Evolutionary conservation across 2,797 vertebrate species (phyloP), one percentile per base, ranked within the genome.

Genomic region (Oceanodroma leucorhoa): DNA sequence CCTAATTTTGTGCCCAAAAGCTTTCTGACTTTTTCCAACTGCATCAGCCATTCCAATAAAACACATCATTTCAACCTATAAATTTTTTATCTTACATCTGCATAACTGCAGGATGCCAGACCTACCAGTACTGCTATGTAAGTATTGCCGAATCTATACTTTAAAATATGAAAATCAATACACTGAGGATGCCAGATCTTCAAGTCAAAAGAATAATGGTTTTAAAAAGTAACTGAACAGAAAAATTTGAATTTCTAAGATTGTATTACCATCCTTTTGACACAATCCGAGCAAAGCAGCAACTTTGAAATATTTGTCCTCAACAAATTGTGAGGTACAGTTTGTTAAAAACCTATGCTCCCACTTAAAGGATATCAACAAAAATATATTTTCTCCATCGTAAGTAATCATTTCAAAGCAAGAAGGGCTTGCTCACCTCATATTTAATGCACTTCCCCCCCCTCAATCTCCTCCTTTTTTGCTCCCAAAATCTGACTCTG

Each of bases 381-480:
- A 54, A 77, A 94, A 85, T 87, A 85, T 87, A 83, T 80, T 91
- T 69, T 92, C 76, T 89, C 24, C 27, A 19, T 38, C 60, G 93
- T 89, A 87, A 94, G 72, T 43, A 40, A 48, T 69, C 34, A 83
- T 87, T 93, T 84, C 79, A 79, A 87, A 76, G 38, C 41, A 96
- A 80, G 22, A 71, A n/a, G 9, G 20, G 58, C 77, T 82, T 55
- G 77, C 64, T 89, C 45, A 34, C n/a, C 16, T 86, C 80, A 70
- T 71, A 79, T 80, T 91, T 88, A 69, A 34, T 64, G 40, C 22
- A 41, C 82, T 40, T 32, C 5, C 9, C 5, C 11, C 12, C 11
- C 10, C 27, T 3, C 16, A 14, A 46, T 54, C 78, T 78, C 48
- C 38, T 79, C 30, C 83, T 75, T 70, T 75, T 36, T 50, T 77